Evolutionary conservation across 64 coral and sea anemone genomes (phyloP).

Genomic region (Pocillopora verrucosa): DNA sequence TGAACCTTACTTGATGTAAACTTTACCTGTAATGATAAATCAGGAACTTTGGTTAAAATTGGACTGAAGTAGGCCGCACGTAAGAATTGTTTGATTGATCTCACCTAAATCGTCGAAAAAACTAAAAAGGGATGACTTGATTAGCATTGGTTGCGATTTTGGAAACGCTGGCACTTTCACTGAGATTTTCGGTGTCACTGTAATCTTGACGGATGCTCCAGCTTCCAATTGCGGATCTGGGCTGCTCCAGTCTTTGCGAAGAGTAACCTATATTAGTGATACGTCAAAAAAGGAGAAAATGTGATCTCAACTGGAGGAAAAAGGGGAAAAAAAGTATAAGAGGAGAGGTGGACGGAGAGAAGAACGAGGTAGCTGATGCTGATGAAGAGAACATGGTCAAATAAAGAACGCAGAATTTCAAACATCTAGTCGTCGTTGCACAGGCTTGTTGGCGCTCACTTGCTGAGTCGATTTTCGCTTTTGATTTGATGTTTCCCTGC

Average conservation of each 20-base stretch:
- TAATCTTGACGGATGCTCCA: neutral
- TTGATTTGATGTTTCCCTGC: no score
- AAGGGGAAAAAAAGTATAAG: neutral
- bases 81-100: neutral
- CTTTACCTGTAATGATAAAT: no score
- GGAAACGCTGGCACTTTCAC: constrained; percentile 3
- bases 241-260: neutral
- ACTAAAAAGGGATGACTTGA: neutral
- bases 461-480: no score
- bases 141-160: neutral
- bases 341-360: neutral
- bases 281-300: no score
- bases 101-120: constrained; percentile 23
- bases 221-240: neutral
- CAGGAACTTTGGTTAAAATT: no score
- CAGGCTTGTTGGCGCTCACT: no score
- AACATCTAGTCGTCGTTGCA: no score
- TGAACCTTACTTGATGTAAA: no score
- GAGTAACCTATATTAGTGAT: neutral
- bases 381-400: no score
- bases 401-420: no score
- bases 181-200: constrained; percentile 6
- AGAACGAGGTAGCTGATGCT: neutral
- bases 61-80: neutral
- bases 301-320: neutral